Conservation (phyloP, 2,888 invertebrate species). For the Callosobruchus maculatus region DNA sequence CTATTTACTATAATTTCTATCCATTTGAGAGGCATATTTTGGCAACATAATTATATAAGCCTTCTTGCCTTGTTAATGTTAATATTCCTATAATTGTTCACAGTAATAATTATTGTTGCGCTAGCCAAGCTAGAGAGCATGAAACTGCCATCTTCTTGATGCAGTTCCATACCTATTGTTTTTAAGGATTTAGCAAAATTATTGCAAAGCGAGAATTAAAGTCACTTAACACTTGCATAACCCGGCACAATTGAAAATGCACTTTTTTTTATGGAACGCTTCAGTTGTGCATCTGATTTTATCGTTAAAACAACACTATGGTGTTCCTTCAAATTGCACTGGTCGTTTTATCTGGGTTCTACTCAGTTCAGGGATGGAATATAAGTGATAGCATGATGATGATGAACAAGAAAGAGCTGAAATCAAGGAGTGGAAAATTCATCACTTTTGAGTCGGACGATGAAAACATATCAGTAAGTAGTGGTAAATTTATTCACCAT, state of each 20-base stretch:
- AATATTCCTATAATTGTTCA: too few relatives aligned
- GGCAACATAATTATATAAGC: too few relatives aligned
- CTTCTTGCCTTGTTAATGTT: too few relatives aligned
- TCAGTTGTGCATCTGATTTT: background rate
- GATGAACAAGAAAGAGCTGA: background rate
- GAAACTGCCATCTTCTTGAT: background rate
- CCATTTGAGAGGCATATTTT: too few relatives aligned
- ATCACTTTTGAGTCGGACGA: constrained; percentile 58
- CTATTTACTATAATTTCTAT: too few relatives aligned
- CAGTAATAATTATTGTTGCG: background rate
- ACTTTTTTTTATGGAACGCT: background rate
- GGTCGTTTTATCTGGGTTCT: background rate
- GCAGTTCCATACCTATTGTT: background rate
- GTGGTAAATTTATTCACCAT: too few relatives aligned
- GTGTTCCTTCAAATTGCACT: background rate
- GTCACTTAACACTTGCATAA: background rate
- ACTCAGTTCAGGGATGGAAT: background rate
- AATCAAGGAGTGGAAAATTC: constrained; percentile 41
- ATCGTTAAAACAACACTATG: background rate
- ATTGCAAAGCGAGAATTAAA: background rate
- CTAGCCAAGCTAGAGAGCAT: background rate
- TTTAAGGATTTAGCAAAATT: background rate
- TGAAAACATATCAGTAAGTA: constrained; percentile 55
- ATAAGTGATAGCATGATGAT: background rate
- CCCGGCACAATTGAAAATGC: background rate